Base-by-base conservation (phyloP, 2,797 vertebrate genomes). In the Anisognathus igniventris region DNA sequence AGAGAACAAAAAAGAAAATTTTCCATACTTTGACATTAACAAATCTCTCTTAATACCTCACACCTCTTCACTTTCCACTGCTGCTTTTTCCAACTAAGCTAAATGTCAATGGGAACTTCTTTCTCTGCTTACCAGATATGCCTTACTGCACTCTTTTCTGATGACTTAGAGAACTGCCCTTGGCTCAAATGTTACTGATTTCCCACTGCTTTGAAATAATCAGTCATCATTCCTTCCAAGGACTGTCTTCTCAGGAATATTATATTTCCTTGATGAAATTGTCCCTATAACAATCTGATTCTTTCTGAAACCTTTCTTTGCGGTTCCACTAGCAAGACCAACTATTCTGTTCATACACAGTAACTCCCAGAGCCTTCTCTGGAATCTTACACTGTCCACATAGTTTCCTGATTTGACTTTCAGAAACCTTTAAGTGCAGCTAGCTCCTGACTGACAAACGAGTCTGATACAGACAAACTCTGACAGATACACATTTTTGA, bases 21-120 rank as follows among this genome's bases (percentile, higher is more conserved):
- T 93, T 92, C 88, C 91, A 67, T 74, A 89, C 67, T 87, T 76
- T 64, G 64, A 89, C 86, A 71, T 89, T 79, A 93, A 70, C 48
- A 92, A 86, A 92, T 61, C 37, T 81, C 61, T 90, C 62, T 57
- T 74, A 88, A 91, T 31, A 67, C 27, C 39, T 95, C 72, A 84
- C 67, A 95, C 74, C 77, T 96, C 90, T 92, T 92, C 83, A 71
- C 42, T 87, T 93, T 92, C 67, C 83, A 85, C 71, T 66, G 44
- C 64, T 73, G 58, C 33, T 84, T 95, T 90, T 93, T 88, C 66
- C 86, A 86, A 10, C 51, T 81, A 86, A 90, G 74, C 48, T 87
- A 96, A 95, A 84, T 88, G 70, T 93, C 94, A 95, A 60, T 9
- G 30, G 60, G n/a, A 92, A 89, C 57, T 66, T 61, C 45, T 74